Conservation (phyloP, 2,888 invertebrate species). For the Noctuana brunneofusca region DNA sequence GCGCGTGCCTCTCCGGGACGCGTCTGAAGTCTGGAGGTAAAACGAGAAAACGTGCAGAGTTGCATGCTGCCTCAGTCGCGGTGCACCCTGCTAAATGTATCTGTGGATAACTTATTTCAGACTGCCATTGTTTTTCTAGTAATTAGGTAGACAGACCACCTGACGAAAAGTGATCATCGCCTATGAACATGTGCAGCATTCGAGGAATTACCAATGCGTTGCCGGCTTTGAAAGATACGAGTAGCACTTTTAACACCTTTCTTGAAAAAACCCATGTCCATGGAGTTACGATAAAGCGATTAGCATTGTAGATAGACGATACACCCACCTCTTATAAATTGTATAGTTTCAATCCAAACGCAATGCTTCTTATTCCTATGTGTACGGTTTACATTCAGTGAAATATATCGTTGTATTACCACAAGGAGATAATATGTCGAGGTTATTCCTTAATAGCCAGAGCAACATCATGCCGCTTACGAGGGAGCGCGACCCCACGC, state of each 20-base stretch:
- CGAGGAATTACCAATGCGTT: not conserved
- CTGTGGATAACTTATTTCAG: constrained; percentile 10
- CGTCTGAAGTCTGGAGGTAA: constrained; percentile 78
- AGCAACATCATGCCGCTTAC: constrained; percentile 26
- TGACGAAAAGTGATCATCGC: not conserved
- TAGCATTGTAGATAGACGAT: too few species aligned
- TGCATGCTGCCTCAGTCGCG: constrained; percentile 2
- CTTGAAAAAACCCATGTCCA: too few species aligned
- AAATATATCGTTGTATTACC: not conserved
- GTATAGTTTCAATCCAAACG: too few species aligned
- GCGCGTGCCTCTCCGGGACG: constrained; percentile 48
- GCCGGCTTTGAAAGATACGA: not conserved
- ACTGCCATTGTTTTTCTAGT: constrained; percentile 27
- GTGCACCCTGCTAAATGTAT: constrained; percentile 20
- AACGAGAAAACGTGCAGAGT: constrained; percentile 12
- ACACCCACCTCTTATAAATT: too few species aligned
- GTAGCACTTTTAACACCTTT: too few species aligned
- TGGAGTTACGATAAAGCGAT: too few species aligned
- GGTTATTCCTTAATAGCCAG: constrained; percentile 42
- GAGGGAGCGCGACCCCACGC: constrained; percentile 63
- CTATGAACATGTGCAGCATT: too few species aligned
- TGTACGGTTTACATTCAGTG: too few species aligned
- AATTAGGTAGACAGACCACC: not conserved
- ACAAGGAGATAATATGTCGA: not conserved
- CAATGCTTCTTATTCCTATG: too few species aligned